Conservation (phyloP, 2,888 invertebrate genomes). For the Tetramorium bicarinatum region DNA sequence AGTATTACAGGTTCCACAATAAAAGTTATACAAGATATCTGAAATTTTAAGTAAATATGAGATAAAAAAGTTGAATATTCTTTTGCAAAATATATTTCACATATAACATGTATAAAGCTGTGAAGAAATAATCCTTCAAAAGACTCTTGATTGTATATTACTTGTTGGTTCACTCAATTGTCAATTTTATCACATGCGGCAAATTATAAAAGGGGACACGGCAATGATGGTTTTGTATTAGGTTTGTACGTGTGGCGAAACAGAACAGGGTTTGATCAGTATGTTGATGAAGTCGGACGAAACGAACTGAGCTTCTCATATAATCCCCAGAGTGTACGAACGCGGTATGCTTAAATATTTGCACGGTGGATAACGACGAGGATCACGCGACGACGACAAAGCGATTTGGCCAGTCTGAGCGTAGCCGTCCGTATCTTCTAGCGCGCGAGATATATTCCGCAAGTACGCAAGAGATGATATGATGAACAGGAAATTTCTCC, state of each 20-base stretch:
- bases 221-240: not conserved
- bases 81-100: not conserved
- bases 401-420: conserved; percentile 36
- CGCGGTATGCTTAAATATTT: conserved; percentile 54
- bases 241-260: not conserved
- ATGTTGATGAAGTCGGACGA: conserved; percentile 51
- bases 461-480: conserved; percentile 14
- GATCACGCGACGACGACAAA: conserved; percentile 43
- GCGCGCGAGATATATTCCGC: conserved; percentile 9
- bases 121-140: not conserved
- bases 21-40: not conserved
- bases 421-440: conserved; percentile 17
- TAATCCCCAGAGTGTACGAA: conserved; percentile 43
- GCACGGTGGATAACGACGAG: conserved; percentile 34
- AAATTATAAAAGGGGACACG: not conserved
- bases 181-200: not conserved
- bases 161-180: not conserved
- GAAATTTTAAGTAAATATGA: not conserved
- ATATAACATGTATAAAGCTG: not conserved
- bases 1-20: not conserved
- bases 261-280: conserved; percentile 22
- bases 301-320: conserved; percentile 30
- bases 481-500: conserved; percentile 29
- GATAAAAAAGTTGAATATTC: not conserved
- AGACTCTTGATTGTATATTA: not conserved